A percentile compares a stretch with the other conserved stretches of the same genome.
These are phyloP conservation scores for Thermophis baileyi DNA, from an alignment of 2,113 vertebrate genomes.

Conservation along the genomic window DNA sequence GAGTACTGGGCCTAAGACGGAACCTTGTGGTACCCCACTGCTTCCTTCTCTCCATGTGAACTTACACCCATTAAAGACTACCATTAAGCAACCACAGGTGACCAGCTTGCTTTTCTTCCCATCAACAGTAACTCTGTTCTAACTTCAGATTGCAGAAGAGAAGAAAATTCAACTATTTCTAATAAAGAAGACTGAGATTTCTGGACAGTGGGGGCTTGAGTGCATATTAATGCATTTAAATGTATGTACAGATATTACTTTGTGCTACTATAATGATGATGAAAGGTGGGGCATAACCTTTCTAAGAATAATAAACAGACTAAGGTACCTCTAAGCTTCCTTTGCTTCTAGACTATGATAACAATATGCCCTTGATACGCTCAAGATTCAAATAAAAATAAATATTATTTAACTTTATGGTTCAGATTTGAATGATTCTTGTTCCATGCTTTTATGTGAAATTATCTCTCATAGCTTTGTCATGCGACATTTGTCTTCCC, in stretches of 20 bases:
- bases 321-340: neutral
- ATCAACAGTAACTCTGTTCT: neutral
- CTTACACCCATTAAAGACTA: no score
- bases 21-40: no score
- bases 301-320: neutral
- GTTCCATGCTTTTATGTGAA: neutral
- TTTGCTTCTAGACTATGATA: neutral
- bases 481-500: constrained; percentile 1
- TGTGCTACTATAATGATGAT: neutral
- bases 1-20: no score
- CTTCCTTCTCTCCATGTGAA: no score
- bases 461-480: neutral
- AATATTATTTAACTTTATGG: constrained; percentile 4
- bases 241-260: neutral
- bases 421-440: neutral
- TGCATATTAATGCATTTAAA: neutral
- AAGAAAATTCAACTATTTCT: neutral
- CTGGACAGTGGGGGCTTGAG: neutral
- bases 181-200: neutral
- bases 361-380: neutral
- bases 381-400: neutral
- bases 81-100: neutral
- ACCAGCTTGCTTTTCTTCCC: neutral
- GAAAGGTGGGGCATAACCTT: neutral
- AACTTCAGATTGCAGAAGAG: neutral